Evolutionary conservation across 2,888 invertebrate genomes (phyloP).

Genomic region (Chloroclysta siterata): DNA sequence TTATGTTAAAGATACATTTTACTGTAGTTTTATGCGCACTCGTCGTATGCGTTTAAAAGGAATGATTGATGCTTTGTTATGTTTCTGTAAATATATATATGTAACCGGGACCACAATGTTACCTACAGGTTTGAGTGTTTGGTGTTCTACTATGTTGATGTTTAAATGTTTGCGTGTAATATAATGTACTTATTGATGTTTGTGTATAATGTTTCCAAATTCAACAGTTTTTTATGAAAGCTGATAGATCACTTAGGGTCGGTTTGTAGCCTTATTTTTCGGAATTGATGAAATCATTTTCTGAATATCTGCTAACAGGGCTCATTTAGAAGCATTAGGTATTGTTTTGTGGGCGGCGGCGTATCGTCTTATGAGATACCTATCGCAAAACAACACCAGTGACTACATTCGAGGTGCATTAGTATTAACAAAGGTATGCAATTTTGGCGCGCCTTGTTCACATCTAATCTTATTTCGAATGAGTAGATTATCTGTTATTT

Average conservation of each 20-base stretch:
- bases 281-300: not conserved
- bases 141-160: no score
- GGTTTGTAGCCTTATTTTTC: no score
- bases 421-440: constrained; percentile 13
- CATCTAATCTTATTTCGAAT: constrained; percentile 6
- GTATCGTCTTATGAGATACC: not conserved
- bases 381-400: constrained; percentile 6
- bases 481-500: constrained; percentile 1
- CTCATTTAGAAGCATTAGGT: not conserved
- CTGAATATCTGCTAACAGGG: not conserved
- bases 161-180: no score
- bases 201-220: no score
- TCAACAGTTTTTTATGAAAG: no score
- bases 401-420: constrained; percentile 3
- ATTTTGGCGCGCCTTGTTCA: constrained; percentile 13
- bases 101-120: no score
- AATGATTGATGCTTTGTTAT: not conserved
- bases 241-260: no score
- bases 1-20: constrained; percentile 51
- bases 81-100: no score
- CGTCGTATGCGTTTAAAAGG: not conserved
- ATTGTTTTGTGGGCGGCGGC: not conserved
- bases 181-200: no score
- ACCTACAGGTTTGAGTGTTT: no score
- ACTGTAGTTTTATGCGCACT: constrained; percentile 31